A percentile compares a stretch with the other conserved stretches of the same genome.
phyloP scores from a whole-genome alignment of 2,888 invertebrate genomes.

The Standfussiana lucernea region DNA sequence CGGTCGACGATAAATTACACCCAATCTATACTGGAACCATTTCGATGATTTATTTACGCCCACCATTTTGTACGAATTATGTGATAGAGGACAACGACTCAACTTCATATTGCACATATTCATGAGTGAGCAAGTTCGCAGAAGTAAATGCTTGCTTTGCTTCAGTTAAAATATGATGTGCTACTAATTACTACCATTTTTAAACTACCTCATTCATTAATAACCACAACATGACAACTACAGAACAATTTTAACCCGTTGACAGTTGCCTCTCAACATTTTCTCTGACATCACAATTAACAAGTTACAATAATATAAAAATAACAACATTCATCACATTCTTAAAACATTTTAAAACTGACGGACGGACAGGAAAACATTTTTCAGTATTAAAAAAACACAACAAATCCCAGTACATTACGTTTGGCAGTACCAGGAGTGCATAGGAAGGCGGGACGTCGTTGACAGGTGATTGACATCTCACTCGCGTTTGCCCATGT shows the following conservation, averaged over 20 bases:
- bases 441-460: conserved; percentile 85
- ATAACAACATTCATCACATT: conserved; percentile 69
- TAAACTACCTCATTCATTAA: conserved; percentile 55
- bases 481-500: conserved; percentile 88
- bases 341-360: conserved; percentile 70
- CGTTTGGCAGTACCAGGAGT: conserved; percentile 84
- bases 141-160: conserved; percentile 32
- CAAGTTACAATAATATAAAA: conserved; percentile 66
- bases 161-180: conserved; percentile 10
- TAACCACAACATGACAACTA: conserved; percentile 29
- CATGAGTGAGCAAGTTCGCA: not conserved
- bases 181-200: conserved; percentile 36
- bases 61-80: conserved; percentile 31
- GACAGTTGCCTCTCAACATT: conserved; percentile 60
- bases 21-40: conserved; percentile 52
- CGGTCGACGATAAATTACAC: conserved; percentile 57
- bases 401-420: conserved; percentile 81
- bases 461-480: conserved; percentile 90
- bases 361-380: conserved; percentile 72
- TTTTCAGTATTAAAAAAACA: conserved; percentile 72
- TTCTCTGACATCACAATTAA: conserved; percentile 62
- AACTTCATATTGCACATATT: not conserved
- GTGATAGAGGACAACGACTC: conserved; percentile 10
- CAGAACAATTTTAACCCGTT: conserved; percentile 56
- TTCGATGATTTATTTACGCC: conserved; percentile 60